phyloP scores from a whole-genome alignment of 2,888 invertebrate genomes.

The Drosophila colorata region DNA sequence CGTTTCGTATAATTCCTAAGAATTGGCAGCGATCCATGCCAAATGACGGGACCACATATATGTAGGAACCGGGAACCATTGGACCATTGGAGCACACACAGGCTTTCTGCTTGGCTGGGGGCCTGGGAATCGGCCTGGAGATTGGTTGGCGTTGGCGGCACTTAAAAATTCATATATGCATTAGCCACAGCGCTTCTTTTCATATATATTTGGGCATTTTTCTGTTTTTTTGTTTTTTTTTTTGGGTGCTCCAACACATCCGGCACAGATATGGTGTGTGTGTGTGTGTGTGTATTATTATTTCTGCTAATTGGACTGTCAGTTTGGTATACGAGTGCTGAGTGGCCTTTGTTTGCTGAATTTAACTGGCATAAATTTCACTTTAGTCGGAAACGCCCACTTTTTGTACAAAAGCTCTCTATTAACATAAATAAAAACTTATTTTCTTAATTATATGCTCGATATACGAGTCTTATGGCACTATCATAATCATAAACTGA shows the following conservation, averaged over 20 bases:
- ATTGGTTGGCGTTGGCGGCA: slow-evolving; percentile 54
- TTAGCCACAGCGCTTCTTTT: slow-evolving; percentile 27
- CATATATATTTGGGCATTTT: slow-evolving; percentile 19
- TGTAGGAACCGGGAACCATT: neutral
- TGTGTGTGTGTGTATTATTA: slow-evolving; percentile 51
- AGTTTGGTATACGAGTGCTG: slow-evolving; percentile 47
- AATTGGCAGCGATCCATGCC: slow-evolving; percentile 74
- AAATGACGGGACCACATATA: slow-evolving; percentile 43
- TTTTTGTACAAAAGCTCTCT: slow-evolving; percentile 26
- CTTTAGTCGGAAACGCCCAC: slow-evolving; percentile 67
- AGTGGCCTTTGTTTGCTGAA: slow-evolving; percentile 57
- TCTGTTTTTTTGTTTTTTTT: slow-evolving; percentile 23
- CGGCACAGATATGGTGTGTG: slow-evolving; percentile 55
- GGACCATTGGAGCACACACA: slow-evolving; percentile 22
- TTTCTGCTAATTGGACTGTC: slow-evolving; percentile 83
- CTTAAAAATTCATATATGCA: slow-evolving; percentile 66
- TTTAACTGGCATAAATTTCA: slow-evolving; percentile 79
- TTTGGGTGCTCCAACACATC: slow-evolving; percentile 64
- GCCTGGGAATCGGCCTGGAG: slow-evolving; percentile 59
- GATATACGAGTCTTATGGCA: neutral
- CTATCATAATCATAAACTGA: neutral
- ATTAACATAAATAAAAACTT: slow-evolving; percentile 29
- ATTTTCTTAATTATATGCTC: slow-evolving; percentile 21
- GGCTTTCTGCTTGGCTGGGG: slow-evolving; percentile 74
- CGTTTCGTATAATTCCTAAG: slow-evolving; percentile 82